Evolutionary conservation across 2,113 vertebrate species (phyloP).

Genomic region (Cryptoleucopteryx plumbea): DNA sequence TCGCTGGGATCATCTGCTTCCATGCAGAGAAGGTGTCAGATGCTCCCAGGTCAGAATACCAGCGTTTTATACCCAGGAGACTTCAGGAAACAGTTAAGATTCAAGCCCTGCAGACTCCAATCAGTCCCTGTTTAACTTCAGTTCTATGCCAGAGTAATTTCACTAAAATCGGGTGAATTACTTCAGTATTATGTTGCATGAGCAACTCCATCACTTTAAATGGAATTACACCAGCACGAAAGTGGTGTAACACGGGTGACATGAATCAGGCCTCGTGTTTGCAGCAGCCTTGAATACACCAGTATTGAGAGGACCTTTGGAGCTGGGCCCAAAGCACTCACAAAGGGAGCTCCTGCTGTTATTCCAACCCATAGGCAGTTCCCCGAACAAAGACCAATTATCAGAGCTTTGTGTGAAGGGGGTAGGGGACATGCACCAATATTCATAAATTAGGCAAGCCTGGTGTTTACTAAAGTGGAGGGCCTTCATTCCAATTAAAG

Average conservation of each 20-base stretch:
- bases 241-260: conserved; percentile 22
- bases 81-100: conserved; percentile 17
- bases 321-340: conserved; percentile 66
- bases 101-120: neutral
- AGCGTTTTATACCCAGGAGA: neutral
- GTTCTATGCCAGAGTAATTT: conserved; percentile 27
- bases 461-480: conserved; percentile 44
- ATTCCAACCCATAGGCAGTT: conserved; percentile 62
- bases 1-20: neutral
- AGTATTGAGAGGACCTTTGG: conserved; percentile 60
- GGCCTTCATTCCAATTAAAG: conserved; percentile 48
- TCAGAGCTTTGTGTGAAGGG: conserved; percentile 58
- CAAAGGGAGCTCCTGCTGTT: conserved; percentile 63
- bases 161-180: conserved; percentile 46
- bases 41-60: neutral
- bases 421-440: conserved; percentile 58
- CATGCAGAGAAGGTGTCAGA: neutral
- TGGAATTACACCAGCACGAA: conserved; percentile 32
- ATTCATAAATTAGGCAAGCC: conserved; percentile 63
- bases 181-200: conserved; percentile 17
- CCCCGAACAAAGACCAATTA: conserved; percentile 59
- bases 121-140: conserved; percentile 27
- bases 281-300: conserved; percentile 50
- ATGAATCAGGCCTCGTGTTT: conserved; percentile 44
- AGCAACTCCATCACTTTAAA: conserved; percentile 31